phyloP scores from a whole-genome alignment of 2,888 invertebrate genomes.

The Calameuta filiformis region DNA sequence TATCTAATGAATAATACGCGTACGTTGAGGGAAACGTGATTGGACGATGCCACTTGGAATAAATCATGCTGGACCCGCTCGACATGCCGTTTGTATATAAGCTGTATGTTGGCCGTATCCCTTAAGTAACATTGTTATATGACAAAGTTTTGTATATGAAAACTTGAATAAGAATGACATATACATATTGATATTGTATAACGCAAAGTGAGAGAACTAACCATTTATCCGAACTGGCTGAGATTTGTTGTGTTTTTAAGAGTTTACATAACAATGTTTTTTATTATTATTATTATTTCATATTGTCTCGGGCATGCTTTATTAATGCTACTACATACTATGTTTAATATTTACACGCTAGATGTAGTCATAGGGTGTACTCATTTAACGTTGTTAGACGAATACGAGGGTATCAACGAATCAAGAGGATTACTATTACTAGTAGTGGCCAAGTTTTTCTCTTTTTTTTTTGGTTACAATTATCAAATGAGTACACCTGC shows the following conservation, averaged over 20 bases:
- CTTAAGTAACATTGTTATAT: slow-evolving; percentile 46
- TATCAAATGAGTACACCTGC: slow-evolving; percentile 44
- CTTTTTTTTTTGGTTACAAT: slow-evolving; percentile 19
- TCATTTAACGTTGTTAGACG: neutral
- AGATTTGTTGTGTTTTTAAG: slow-evolving; percentile 64
- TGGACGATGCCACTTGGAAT: slow-evolving; percentile 27
- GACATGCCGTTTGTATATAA: slow-evolving; percentile 38
- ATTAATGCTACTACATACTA: slow-evolving; percentile 33
- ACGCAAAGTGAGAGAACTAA: slow-evolving; percentile 46
- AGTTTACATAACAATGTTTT: slow-evolving; percentile 63
- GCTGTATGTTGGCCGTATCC: slow-evolving; percentile 48
- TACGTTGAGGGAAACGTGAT: slow-evolving; percentile 13
- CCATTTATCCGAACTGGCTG: slow-evolving; percentile 58
- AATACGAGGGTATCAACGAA: neutral
- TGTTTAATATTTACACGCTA: neutral
- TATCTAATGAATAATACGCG: slow-evolving; percentile 5
- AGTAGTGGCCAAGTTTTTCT: neutral
- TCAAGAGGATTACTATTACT: neutral
- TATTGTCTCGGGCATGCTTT: slow-evolving; percentile 58
- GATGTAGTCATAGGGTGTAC: neutral
- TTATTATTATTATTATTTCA: slow-evolving; percentile 40
- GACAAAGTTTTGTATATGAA: slow-evolving; percentile 48
- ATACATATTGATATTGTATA: slow-evolving; percentile 12
- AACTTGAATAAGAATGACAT: slow-evolving; percentile 31
- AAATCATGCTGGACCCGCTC: slow-evolving; percentile 37